Evolutionary conservation across 2,888 invertebrate genomes (phyloP), one percentile per base, ranked within the genome.

Genomic region (Spialia ferax): DNA sequence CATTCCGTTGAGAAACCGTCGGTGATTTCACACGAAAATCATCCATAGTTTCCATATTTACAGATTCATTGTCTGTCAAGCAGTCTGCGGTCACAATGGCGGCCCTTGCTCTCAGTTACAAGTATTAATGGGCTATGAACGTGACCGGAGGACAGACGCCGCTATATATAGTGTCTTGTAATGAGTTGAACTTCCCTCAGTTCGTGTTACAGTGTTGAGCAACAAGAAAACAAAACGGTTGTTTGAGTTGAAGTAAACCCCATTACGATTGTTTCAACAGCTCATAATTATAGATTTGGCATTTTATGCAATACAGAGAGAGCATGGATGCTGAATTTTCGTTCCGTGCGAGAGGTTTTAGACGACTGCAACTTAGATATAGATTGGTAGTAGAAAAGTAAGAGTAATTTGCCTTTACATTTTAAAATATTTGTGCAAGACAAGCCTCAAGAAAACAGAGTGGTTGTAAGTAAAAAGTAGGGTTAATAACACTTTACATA

Each of bases 71-170:
- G 56, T 56, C 20, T 18, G 35, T 56, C 56, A 35, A 56, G 56
- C 35, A 56, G 56, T 35, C 22, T 56, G 32, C 13, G 20, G n/a
- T 20, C 10, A 55, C 55, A 55, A 54, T 54, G 20, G 48, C 20
- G 11, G 48, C 10, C 48, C 18, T 18, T 18, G 15, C 20, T 26
- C 56, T 56, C 56, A 35, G 32, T 56, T 56, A 56, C 56, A 35
- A 56, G 56, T 56, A 56, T 56, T 56, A 56, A 56, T 56, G 56
- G 56, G 32, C 32, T 56, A 32, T 18, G 22, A 57, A 32, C 55
- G 55, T 56, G 55, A 56, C 55, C 20, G 35, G 32, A 32, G 35
- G 20, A 56, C 56, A 55, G 55, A 55, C 23, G 23, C 55, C 29
- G 56, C 56, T 56, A 56, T 56, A 55, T 55, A 55, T 55, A 55